phyloP scores from a whole-genome alignment of 92 coral and sea anemone genomes.

The Heteractis magnifica region DNA sequence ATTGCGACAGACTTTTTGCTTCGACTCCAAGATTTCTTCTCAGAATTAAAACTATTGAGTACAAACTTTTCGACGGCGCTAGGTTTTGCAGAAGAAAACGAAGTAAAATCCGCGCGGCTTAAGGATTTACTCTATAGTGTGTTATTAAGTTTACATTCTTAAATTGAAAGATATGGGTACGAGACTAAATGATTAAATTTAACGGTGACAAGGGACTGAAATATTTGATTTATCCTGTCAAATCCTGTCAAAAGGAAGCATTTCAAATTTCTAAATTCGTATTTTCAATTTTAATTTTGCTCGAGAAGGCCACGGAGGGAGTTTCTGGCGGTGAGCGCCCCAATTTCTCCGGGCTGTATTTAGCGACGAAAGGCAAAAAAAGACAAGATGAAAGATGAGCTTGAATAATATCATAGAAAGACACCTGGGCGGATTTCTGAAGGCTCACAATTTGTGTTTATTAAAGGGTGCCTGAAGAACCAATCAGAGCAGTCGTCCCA shows the following conservation, averaged over 20 bases:
- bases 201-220: not conserved
- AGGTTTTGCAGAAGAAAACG: too few species aligned
- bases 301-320: not conserved
- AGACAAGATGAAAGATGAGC: constrained; percentile 16
- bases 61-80: too few species aligned
- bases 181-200: not conserved
- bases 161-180: not conserved
- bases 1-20: not conserved
- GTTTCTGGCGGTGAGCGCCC: not conserved
- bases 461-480: constrained; percentile 42
- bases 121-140: not conserved
- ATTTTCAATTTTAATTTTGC: not conserved
- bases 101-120: too few species aligned
- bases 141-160: not conserved
- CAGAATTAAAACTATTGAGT: too few species aligned
- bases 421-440: constrained; percentile 61
- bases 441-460: constrained; percentile 38
- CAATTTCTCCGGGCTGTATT: not conserved
- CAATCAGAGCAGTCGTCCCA: constrained; percentile 47
- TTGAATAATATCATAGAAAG: constrained; percentile 7
- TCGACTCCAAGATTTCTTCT: not conserved
- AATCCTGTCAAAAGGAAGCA: not conserved
- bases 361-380: constrained; percentile 9
- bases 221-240: not conserved
- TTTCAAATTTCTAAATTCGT: not conserved